Percentiles rank a stretch among this genome's conserved stretches.
phyloP scores from a whole-genome alignment of 2,888 invertebrate species.

The Nomada fabriciana region DNA sequence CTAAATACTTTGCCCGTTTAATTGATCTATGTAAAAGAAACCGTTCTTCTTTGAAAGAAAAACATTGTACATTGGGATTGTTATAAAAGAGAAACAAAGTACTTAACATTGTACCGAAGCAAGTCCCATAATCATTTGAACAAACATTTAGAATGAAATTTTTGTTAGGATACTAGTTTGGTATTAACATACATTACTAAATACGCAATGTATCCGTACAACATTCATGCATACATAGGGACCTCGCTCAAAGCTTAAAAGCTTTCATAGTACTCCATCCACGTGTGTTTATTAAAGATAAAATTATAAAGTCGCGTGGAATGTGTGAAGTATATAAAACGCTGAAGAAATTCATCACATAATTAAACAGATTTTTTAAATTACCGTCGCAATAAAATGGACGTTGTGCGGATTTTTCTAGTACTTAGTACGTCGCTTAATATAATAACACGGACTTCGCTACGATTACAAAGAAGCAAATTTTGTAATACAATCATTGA shows the following conservation, averaged over 20 bases:
- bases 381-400: constrained; percentile 44
- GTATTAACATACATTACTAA: constrained; percentile 64
- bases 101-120: constrained; percentile 59
- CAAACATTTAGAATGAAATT: constrained; percentile 51
- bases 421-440: constrained; percentile 18
- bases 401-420: constrained; percentile 49
- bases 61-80: constrained; percentile 21
- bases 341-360: constrained; percentile 55
- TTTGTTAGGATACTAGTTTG: constrained; percentile 63
- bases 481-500: constrained; percentile 27
- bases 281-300: constrained; percentile 43
- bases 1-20: constrained; percentile 56
- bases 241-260: constrained; percentile 37
- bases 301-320: constrained; percentile 60
- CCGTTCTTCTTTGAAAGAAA: constrained; percentile 12
- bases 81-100: constrained; percentile 39
- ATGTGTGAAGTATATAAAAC: constrained; percentile 62
- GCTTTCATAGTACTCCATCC: constrained; percentile 20
- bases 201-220: constrained; percentile 53
- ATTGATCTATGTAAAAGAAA: constrained; percentile 31
- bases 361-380: constrained; percentile 29
- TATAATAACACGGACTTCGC: constrained; percentile 31
- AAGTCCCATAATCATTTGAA: constrained; percentile 56
- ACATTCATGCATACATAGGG: constrained; percentile 46
- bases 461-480: constrained; percentile 20